phyloP scores from a whole-genome alignment of 1,140 invertebrate genomes.

The Penaeus vannamei region DNA sequence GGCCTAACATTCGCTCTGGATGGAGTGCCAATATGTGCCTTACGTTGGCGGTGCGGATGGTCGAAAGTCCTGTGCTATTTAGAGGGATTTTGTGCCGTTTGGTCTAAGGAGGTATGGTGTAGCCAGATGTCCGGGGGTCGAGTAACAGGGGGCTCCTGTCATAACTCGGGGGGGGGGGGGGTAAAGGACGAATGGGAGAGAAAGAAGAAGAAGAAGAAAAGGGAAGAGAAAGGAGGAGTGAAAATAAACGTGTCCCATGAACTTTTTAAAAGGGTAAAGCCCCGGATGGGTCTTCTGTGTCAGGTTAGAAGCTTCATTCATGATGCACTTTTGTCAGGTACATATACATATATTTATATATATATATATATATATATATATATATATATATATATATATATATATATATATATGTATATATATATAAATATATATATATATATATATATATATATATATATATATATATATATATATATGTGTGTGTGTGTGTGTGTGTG shows the following conservation, averaged over 20 bases:
- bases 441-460: background rate
- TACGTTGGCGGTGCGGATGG: background rate
- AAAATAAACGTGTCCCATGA: background rate
- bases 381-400: conserved; percentile 17
- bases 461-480: background rate
- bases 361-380: conserved; percentile 16
- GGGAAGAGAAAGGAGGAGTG: background rate
- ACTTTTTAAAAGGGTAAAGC: too few species aligned
- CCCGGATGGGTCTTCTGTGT: too few species aligned
- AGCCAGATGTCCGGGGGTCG: background rate
- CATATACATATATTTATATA: background rate
- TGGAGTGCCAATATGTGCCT: background rate
- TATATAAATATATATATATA: conserved; percentile 10
- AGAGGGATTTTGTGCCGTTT: too few species aligned
- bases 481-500: background rate
- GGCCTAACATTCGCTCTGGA: background rate
- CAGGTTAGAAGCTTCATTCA: too few species aligned
- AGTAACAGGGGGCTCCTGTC: background rate
- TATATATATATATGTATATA: background rate
- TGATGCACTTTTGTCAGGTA: background rate
- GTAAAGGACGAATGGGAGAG: background rate
- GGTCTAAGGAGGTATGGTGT: too few species aligned
- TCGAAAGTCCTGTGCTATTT: too few species aligned
- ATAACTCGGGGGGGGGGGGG: background rate
- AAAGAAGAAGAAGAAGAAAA: background rate